phyloP scores from a whole-genome alignment of 2,797 vertebrate genomes.

The Danio kyathit region DNA sequence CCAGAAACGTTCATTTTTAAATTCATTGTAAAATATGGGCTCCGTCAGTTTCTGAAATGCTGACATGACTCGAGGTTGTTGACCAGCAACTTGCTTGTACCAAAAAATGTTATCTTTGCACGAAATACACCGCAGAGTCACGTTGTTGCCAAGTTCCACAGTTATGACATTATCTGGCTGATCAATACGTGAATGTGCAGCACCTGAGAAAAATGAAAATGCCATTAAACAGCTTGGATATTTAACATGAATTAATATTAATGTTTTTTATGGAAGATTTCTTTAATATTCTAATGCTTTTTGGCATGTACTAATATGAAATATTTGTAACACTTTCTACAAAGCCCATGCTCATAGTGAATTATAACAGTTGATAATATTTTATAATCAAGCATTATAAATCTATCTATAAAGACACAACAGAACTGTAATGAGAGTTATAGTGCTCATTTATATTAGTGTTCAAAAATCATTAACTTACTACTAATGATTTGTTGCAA shows the following conservation, averaged over 20 bases:
- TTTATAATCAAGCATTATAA: too few species aligned
- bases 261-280: too few species aligned
- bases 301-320: too few species aligned
- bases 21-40: not conserved
- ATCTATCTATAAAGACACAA: too few species aligned
- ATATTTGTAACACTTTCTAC: too few species aligned
- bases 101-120: not conserved
- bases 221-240: not conserved
- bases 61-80: not conserved
- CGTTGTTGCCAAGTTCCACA: constrained; percentile 4
- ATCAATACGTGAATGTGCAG: not conserved
- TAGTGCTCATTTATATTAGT: too few species aligned
- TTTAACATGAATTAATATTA: not conserved
- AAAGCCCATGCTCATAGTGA: too few species aligned
- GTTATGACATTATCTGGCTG: not conserved
- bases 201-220: constrained; percentile 5
- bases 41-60: not conserved
- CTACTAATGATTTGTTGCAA: too few species aligned
- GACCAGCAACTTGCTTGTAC: constrained; percentile 23
- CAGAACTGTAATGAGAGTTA: too few species aligned
- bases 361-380: too few species aligned
- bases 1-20: not conserved
- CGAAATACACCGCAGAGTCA: constrained; percentile 13
- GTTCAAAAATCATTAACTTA: too few species aligned
- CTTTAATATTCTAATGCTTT: too few species aligned